These are phyloP conservation scores for Montipora capricornis DNA, from an alignment of 64 coral and sea anemone genomes.

Conservation along the genomic window DNA sequence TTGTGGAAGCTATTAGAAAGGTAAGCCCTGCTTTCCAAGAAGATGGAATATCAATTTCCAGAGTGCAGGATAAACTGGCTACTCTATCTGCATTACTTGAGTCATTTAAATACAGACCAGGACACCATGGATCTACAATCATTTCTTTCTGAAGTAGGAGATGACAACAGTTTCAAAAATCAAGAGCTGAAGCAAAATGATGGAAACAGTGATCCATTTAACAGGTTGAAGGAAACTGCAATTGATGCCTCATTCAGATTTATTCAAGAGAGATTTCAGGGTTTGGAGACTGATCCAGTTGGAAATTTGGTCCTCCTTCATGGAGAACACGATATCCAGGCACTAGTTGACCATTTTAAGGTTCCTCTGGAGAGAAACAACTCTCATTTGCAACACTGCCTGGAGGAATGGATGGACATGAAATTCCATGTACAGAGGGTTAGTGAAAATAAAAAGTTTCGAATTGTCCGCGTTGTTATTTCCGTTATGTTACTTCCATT, in stretches of 20 bases:
- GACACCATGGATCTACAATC: conserved; percentile 50
- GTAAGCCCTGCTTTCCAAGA: conserved; percentile 77
- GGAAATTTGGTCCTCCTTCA: conserved; percentile 30
- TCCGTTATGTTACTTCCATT: too few relatives aligned
- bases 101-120: conserved; percentile 60
- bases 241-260: conserved; percentile 16
- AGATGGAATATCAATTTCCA: conserved; percentile 79
- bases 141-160: conserved; percentile 64
- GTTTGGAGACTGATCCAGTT: conserved; percentile 45
- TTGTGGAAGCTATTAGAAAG: conserved; percentile 67
- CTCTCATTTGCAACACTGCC: conserved; percentile 45
- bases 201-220: conserved; percentile 57
- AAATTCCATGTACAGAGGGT: conserved; percentile 60
- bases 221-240: conserved; percentile 37
- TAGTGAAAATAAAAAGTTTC: not conserved
- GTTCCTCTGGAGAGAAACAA: conserved; percentile 40
- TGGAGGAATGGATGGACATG: conserved; percentile 50
- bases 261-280: conserved; percentile 57
- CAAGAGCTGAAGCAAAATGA: conserved; percentile 38
- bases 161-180: conserved; percentile 57
- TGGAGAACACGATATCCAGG: conserved; percentile 51
- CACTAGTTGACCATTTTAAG: conserved; percentile 63
- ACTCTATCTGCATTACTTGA: conserved; percentile 60
- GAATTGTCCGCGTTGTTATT: too few relatives aligned
- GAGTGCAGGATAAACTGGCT: conserved; percentile 62